Base-by-base conservation (phyloP, 2,113 vertebrate species). In the Rhinolophus ferrumequinum region DNA sequence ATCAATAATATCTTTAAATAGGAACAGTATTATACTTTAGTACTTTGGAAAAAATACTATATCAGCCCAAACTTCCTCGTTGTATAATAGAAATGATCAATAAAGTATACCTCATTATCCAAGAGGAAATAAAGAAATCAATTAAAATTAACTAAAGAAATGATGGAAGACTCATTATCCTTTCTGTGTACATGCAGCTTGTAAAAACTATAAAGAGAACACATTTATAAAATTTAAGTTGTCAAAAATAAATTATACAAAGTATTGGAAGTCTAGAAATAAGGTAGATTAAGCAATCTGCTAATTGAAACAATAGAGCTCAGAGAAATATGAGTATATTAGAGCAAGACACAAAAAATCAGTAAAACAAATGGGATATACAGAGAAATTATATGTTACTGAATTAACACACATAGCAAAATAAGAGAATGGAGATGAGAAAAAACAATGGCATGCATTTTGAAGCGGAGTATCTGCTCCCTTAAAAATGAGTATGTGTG, bases 61-160 rank as follows among this genome's bases (percentile, higher is more conserved):
- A 10, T 41, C 35, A 72, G 8, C 56, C 16, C 79, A 58, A 80
- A 58, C 28, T 85, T 12, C 8, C 26, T 64, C 5, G 11, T 41
- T 62, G 2, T 52, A 28, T 87, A 41, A 24, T 54, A 86, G 33
- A 69, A 66, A 86, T 73, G 44, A 83, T 85, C 44, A 77, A 28
- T 62, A 82, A 77, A 77, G 1, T 24, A 64, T 35, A 60, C 33
- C 35, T 38, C 47, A 82, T 70, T 73, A 38, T n/a, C 9, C 21
- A 72, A n/a, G 21, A 54, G 38, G 33, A 92, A 90, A 75, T 93
- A 35, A 14, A 80, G 52, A 79, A 69, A 83, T 54, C 33, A 82
- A 90, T 95, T 77, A 73, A 60, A 92, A 38, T 82, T 72, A 88
- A 64, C 21, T 60, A 92, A 54, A 24, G 6, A 88, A 90, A 69